Base-by-base conservation (phyloP, 1,140 invertebrate species). In the Drosophila punjabiensis region DNA sequence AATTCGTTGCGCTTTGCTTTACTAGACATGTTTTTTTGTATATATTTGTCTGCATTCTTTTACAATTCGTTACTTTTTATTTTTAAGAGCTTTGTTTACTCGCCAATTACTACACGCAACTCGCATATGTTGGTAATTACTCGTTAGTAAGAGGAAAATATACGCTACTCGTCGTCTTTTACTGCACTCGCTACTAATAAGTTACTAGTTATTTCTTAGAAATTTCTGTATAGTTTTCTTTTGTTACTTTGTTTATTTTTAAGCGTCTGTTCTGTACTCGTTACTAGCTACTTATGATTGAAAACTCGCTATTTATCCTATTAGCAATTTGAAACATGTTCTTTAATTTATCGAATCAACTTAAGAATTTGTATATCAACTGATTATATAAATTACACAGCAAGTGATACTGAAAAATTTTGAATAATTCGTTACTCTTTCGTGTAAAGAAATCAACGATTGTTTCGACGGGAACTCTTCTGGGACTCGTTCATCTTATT, bases 401-500 rank as follows among this genome's bases (percentile, higher is more conserved):
- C 10, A 2, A 11, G 9, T n/a, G 16, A 16, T 16, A 52, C 13
- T 24, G 30, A 6, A 3, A 35, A 16, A 9, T 16, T 16, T 28
- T 8, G 2, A 20, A 18, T 2, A 2, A 18, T 45, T 47, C 18
- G n/a, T 14, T 43, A 48, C 30, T 18, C 24, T 8, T n/a, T n/a
- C 18, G 11, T 18, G 7, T 43, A 20, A 24, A 13, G 20, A 28
- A 55, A 45, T 41, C 20, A 39, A 16, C 37, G 47, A 9, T 7
- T 2, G 7, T 45, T 18, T 3, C 43, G 63, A n/a, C 53, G 60
- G 3, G 45, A 2, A 6, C 8, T 43, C 13, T 45, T 64, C 16
- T n/a, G 24, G 1, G 5, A 9, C 13, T 39, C 24, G 13, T 41
- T 48, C 75, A 85, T 73, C 3, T 52, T 73, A 5, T 78, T 69